Conservation (phyloP, 2,113 vertebrate species). For the Phocoena phocoena region DNA sequence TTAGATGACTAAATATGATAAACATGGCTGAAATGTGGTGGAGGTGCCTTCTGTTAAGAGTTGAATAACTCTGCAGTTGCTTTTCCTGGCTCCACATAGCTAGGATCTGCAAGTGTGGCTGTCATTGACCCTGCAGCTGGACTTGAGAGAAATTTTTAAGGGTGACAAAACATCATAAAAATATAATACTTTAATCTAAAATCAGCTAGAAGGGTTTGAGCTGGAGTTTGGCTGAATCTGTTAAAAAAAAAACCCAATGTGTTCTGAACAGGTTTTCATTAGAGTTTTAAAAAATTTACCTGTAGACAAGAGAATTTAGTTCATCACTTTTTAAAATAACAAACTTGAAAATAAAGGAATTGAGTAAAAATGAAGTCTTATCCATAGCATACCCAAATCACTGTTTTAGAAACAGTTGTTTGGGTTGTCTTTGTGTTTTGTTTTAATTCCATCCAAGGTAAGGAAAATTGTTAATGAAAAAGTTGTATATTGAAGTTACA, state of each 20-base stretch:
- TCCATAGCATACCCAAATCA: not conserved
- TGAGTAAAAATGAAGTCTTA: constrained; percentile 31
- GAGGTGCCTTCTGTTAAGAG: not conserved
- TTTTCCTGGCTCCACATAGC: not conserved
- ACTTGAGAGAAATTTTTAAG: constrained; percentile 34
- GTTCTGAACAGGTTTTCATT: constrained; percentile 1
- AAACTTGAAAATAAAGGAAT: constrained; percentile 39
- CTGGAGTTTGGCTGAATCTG: constrained; percentile 12
- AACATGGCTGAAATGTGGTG: not conserved
- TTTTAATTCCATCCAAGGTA: not conserved
- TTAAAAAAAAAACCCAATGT: not conserved
- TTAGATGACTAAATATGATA: not conserved
- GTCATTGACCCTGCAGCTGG: constrained; percentile 24
- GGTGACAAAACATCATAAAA: constrained; percentile 8
- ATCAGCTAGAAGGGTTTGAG: not conserved
- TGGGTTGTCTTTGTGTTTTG: not conserved
- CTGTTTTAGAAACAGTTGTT: constrained; percentile 20
- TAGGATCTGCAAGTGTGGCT: not conserved
- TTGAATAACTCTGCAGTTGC: not conserved
- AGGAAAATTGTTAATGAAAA: constrained; percentile 26
- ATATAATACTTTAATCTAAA: not conserved
- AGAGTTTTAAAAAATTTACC: constrained; percentile 7
- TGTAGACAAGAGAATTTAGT: constrained; percentile 11
- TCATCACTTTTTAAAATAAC: not conserved
- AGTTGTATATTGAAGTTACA: not conserved